phyloP scores from a whole-genome alignment of 2,888 invertebrate genomes.

The Imbricaverruca yamaguchii region DNA sequence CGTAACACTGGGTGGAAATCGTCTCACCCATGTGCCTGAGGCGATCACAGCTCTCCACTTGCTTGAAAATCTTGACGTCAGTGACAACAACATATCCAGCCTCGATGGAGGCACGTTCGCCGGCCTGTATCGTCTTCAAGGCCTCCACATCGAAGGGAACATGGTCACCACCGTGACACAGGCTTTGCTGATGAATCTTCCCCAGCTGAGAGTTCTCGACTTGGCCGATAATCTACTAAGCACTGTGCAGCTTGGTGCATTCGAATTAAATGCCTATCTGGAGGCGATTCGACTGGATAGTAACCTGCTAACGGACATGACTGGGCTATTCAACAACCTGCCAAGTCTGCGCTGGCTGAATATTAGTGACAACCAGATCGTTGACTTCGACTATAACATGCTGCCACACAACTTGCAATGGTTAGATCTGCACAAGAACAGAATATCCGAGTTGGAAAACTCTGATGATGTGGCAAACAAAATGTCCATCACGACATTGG shows the following conservation, averaged over 20 bases:
- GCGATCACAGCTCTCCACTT: constrained; percentile 65
- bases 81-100: constrained; percentile 71
- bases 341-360: constrained; percentile 76
- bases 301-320: constrained; percentile 69
- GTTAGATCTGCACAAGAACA: constrained; percentile 76
- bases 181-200: constrained; percentile 69
- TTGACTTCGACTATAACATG: constrained; percentile 76
- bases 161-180: constrained; percentile 68
- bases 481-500: constrained; percentile 64
- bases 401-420: constrained; percentile 77
- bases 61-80: constrained; percentile 71
- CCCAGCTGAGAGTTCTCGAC: constrained; percentile 70
- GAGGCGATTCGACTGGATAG: constrained; percentile 74
- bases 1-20: constrained; percentile 73
- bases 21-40: constrained; percentile 66
- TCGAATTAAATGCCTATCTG: constrained; percentile 64
- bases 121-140: constrained; percentile 69
- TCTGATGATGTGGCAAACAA: constrained; percentile 58
- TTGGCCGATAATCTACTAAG: constrained; percentile 74
- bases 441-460: constrained; percentile 73
- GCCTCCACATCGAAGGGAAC: constrained; percentile 74
- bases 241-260: constrained; percentile 65
- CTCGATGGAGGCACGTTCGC: constrained; percentile 72
- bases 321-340: constrained; percentile 67
- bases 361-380: constrained; percentile 74